These are phyloP conservation scores for Girardinus metallicus DNA, from an alignment of 2,797 vertebrate genomes.

Conservation along the genomic window DNA sequence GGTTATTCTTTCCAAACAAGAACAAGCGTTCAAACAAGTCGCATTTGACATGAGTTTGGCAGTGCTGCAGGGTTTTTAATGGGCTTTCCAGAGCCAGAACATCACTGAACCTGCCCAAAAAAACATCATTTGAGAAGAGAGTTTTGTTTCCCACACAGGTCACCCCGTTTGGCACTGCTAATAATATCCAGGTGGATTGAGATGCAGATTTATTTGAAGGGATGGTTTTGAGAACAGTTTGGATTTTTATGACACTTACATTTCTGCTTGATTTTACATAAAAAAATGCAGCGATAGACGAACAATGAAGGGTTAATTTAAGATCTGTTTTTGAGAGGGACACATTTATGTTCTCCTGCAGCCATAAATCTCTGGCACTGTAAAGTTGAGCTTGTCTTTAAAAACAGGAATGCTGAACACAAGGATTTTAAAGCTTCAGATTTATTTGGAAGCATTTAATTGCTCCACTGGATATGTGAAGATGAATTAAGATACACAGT, in stretches of 20 bases:
- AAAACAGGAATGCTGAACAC: background rate
- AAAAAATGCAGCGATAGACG: no score
- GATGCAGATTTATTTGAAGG: background rate
- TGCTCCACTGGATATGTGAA: background rate
- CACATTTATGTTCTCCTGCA: conserved; percentile 21
- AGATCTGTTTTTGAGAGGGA: conserved; percentile 5
- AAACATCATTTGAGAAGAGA: background rate
- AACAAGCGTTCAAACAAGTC: conserved; percentile 22
- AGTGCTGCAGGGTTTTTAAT: conserved; percentile 18
- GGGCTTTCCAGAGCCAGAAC: conserved; percentile 37
- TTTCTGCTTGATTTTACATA: conserved; percentile 11
- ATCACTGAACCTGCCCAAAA: conserved; percentile 1
- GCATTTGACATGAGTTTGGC: conserved; percentile 46
- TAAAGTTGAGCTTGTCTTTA: background rate
- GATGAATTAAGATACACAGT: background rate
- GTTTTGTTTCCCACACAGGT: background rate
- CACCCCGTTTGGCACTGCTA: background rate
- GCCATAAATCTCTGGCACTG: conserved; percentile 20
- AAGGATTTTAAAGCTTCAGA: background rate
- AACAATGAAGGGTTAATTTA: conserved; percentile 22
- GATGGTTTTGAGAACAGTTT: background rate
- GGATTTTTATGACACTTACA: conserved; percentile 6
- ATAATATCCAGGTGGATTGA: conserved; percentile 11
- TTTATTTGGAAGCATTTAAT: background rate
- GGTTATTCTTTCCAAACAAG: conserved; percentile 16